phyloP scores from a whole-genome alignment of 2,888 invertebrate genomes.

The Lagria hirta region DNA sequence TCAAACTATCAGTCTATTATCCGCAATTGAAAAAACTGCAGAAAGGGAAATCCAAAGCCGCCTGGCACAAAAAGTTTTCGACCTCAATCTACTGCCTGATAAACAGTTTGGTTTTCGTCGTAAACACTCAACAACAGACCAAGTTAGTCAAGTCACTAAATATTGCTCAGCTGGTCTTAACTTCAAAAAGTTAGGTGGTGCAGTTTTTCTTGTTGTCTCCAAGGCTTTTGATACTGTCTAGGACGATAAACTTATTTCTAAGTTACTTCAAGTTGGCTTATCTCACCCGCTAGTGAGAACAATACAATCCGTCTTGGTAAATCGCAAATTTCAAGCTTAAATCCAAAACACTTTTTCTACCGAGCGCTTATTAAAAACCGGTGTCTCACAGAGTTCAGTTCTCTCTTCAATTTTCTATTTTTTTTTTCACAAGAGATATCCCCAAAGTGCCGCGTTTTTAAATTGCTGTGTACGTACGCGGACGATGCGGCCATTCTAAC shows the following conservation, averaged over 20 bases:
- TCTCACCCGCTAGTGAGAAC: background rate
- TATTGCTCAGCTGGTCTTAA: background rate
- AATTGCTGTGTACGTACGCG: constrained; percentile 4
- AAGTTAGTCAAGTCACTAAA: constrained; percentile 7
- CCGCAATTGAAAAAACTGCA: constrained; percentile 6
- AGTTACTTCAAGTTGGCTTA: background rate
- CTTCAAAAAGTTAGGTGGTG: background rate
- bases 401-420: background rate
- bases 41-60: constrained; percentile 6
- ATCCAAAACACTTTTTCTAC: background rate
- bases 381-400: constrained; percentile 5
- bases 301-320: background rate
- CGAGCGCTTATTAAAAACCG: background rate
- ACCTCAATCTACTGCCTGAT: constrained; percentile 8
- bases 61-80: background rate
- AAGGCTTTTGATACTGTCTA: constrained; percentile 1
- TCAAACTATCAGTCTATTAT: constrained; percentile 19
- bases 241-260: background rate
- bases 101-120: constrained; percentile 20
- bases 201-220: constrained; percentile 2
- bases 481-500: constrained; percentile 5
- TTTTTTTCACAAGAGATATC: constrained; percentile 1
- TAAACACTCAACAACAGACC: constrained; percentile 8
- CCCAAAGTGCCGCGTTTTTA: background rate
- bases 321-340: background rate